Evolutionary conservation across 92 coral and sea anemone genomes (phyloP).

Genomic region (Zoanthus solanderi): DNA sequence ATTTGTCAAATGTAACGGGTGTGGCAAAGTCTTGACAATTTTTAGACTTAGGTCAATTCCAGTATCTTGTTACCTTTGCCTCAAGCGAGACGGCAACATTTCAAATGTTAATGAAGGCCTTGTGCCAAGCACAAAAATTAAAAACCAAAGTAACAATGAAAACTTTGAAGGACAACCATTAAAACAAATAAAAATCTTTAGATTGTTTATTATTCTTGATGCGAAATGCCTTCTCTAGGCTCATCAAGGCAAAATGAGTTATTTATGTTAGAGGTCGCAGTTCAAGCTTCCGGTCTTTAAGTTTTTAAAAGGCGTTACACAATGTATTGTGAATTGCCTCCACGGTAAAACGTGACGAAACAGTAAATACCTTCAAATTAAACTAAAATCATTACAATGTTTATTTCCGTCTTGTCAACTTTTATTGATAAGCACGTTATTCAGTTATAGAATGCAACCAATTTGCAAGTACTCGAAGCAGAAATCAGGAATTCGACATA

Average conservation of each 20-base stretch:
- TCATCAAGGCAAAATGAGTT: not conserved
- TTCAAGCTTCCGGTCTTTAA: not conserved
- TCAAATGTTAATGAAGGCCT: not conserved
- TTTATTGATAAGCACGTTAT: not conserved
- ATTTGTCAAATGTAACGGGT: slow-evolving; percentile 9
- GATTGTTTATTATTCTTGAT: not conserved
- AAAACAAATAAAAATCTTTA: not conserved
- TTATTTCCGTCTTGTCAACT: not conserved
- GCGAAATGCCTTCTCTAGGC: not conserved
- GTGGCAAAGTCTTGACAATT: slow-evolving; percentile 8
- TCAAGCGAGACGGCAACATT: not conserved
- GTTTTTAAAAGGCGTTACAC: not conserved
- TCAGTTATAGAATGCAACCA: not conserved
- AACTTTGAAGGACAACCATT: not conserved
- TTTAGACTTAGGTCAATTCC: not conserved
- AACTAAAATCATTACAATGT: not conserved
- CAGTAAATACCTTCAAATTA: not conserved
- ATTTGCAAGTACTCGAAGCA: not conserved
- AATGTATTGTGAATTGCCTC: not conserved
- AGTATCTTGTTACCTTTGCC: not conserved
- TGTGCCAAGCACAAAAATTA: not conserved
- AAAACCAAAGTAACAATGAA: not conserved
- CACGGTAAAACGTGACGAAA: not conserved
- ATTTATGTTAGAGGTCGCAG: not conserved
- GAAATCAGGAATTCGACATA: not conserved